These are phyloP conservation scores for Lethenteron reissneri DNA, from an alignment of 2,113 vertebrate genomes.

Conservation along the genomic window DNA sequence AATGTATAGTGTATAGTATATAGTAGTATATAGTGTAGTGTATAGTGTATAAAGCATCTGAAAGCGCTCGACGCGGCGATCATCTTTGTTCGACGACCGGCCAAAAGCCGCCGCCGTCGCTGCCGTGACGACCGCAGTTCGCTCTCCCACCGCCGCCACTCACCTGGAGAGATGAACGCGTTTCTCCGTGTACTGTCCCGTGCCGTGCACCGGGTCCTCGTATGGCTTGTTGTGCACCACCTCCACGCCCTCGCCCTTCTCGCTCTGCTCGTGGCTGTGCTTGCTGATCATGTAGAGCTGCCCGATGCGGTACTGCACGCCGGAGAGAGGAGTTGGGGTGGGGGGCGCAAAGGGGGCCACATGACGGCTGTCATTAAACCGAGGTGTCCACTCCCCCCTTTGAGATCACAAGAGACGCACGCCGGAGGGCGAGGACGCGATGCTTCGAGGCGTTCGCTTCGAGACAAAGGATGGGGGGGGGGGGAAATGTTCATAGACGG, in stretches of 20 bases:
- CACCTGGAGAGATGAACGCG: slow-evolving; percentile 65
- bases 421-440: no score
- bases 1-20: no score
- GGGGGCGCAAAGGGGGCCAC: neutral
- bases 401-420: no score
- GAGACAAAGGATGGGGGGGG: no score
- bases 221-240: slow-evolving; percentile 49
- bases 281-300: slow-evolving; percentile 86
- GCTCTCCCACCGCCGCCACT: slow-evolving; percentile 5
- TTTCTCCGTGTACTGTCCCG: slow-evolving; percentile 58
- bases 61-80: no score
- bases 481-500: no score
- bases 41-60: neutral
- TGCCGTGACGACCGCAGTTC: neutral
- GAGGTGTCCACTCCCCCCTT: no score
- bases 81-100: neutral
- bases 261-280: slow-evolving; percentile 62
- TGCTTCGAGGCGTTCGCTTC: no score
- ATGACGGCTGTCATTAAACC: no score
- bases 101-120: neutral
- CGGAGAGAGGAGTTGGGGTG: neutral
- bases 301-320: slow-evolving; percentile 39
- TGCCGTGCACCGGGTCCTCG: slow-evolving; percentile 38
- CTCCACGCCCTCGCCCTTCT: slow-evolving; percentile 54
- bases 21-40: no score